A percentile compares a stretch with the other conserved stretches of the same genome.
Evolutionary conservation across 1,140 invertebrate species (phyloP).

Genomic region (Bombus soroeensis): DNA sequence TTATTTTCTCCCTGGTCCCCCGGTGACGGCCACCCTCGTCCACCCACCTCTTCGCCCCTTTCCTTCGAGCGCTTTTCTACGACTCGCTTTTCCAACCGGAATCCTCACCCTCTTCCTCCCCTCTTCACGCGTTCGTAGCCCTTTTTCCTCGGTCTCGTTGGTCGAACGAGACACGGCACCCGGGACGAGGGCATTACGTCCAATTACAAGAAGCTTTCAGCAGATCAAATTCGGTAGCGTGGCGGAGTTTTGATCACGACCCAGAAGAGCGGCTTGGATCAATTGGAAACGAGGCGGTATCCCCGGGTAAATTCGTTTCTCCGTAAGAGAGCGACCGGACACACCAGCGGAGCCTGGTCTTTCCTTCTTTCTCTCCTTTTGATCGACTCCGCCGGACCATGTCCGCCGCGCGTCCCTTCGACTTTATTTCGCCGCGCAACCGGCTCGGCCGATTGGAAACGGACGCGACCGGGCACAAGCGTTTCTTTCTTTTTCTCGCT

Average conservation of each 20-base stretch:
- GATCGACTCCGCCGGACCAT: slow-evolving; percentile 41
- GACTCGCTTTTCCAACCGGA: slow-evolving; percentile 11
- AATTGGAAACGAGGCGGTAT: slow-evolving; percentile 55
- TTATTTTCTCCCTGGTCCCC: slow-evolving; percentile 50
- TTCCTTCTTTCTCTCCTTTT: slow-evolving; percentile 68
- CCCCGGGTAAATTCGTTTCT: slow-evolving; percentile 58
- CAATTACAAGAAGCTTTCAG: slow-evolving; percentile 76
- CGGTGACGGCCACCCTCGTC: not conserved
- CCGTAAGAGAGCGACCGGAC: slow-evolving; percentile 35
- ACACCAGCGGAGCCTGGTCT: not conserved
- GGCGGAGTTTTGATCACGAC: slow-evolving; percentile 73
- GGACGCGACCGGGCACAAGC: not conserved
- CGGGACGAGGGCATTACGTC: slow-evolving; percentile 60
- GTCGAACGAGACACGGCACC: not conserved
- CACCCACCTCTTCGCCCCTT: slow-evolving; percentile 17
- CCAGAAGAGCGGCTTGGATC: slow-evolving; percentile 67
- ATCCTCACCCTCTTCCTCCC: not conserved
- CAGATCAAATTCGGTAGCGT: slow-evolving; percentile 68
- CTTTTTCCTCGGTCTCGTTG: not conserved
- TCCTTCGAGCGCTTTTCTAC: slow-evolving; percentile 33
- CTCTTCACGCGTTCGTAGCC: slow-evolving; percentile 10
- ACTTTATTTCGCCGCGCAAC: slow-evolving; percentile 41
- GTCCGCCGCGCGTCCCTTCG: slow-evolving; percentile 30
- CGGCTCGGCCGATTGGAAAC: slow-evolving; percentile 54
- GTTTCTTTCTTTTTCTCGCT: not conserved